Evolutionary conservation across 2,888 invertebrate genomes (phyloP), one percentile per base, ranked within the genome.

Genomic region (Scrobipalpa atriplicella): DNA sequence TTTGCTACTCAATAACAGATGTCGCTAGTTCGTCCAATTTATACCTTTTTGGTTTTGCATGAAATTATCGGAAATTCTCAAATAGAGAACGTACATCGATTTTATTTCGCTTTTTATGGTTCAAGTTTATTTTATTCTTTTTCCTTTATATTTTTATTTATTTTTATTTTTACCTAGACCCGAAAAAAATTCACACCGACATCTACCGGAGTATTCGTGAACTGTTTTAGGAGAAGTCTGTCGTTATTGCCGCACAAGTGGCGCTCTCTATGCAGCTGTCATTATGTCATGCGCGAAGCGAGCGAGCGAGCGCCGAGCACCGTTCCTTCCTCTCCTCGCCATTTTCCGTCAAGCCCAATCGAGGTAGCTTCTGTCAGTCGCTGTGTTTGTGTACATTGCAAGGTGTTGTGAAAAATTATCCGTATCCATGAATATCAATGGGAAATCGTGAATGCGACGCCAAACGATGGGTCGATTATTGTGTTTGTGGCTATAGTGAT

Each of bases 321-420:
- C 13, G 58, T 58, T 16, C 82, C 83, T n/a, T n/a, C n/a, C n/a
- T n/a, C n/a, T 83, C 86, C 86, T 89, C 90, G 89, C 89, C 90
- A 92, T 92, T 92, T 92, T 89, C 88, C 87, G 90, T 90, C 89
- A 90, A 79, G 78, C 79, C 83, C 88, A 85, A 89, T 89, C 90
- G 89, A 91, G 92, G 89, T 85, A 86, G 89, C 87, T 90, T 87
- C 92, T 92, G 92, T 90, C 92, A 92, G 88, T 89, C 89, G 92
- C 79, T 85, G 90, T 93, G 92, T 92, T 92, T 92, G 91, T 92
- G 91, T 68, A 56, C 56, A 64, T 68, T 39, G 61, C 90, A 86
- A 86, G 84, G 90, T 91, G 89, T 90, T 89, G 89, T 91, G 92
- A 90, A 90, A 90, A 92, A 91, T 89, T 91, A 85, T 86, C 81